Base-by-base conservation (phyloP, 2,113 vertebrate species). In the Vulpes ferrilata region DNA sequence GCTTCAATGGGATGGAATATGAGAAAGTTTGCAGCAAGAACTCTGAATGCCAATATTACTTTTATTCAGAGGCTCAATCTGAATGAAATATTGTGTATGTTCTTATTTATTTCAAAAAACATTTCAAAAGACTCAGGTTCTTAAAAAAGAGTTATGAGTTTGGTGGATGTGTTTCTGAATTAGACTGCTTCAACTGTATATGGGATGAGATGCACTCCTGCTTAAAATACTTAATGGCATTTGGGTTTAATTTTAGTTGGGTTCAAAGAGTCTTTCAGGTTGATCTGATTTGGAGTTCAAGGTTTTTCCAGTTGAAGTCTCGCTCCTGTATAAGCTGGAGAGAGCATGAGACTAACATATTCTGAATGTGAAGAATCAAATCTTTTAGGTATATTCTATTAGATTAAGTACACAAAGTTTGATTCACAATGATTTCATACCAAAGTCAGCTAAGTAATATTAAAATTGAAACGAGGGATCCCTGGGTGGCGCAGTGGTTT, bases 101-200 rank as follows among this genome's bases (percentile, higher is more conserved):
- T 92, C 5, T 53, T 79, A 53, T 67, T 93, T 59, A 73, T 82
- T 85, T 96, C 16, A 92, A 76, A 94, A 92, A 78, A 67, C 19
- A n/a, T 76, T 96, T 81, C 11, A 90, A 93, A 43, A 38, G 30
- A 19, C 32, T 95, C 22, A 13, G 5, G 48, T 65, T 74, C 27
- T 30, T 38, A 20, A 19, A 67, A 71, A 32, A 35, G 6, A 38
- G 7, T 57, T 30, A 38, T 35, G 13, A 86, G 60, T 59, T 92
- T 7, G 57, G 4, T 43, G 65, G 20, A 92, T 62, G 87, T 92
- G 43, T 13, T 69, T 95, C 35, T 86, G 20, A 88, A 55, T 93
- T 92, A 10, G 32, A 80, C 20, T 74, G 19, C 20, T 59, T 48
- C 4, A 62, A 51, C 32, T 71, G 13, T 83, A 8, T 87, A 16